phyloP scores from a whole-genome alignment of 2,888 invertebrate genomes.

The Aphidoletes aphidimyza region DNA sequence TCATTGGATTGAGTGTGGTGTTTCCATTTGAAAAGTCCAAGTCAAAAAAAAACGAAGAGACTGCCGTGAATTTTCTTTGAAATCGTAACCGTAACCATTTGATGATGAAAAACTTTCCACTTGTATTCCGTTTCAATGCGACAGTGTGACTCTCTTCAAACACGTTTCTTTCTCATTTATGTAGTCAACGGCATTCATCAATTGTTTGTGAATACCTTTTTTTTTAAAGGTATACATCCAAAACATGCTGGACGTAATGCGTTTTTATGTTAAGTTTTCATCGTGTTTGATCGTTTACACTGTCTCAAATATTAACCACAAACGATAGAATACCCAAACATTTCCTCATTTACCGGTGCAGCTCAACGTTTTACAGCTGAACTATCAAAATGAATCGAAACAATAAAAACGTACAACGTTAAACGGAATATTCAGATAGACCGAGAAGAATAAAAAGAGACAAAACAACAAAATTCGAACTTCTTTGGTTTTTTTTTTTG shows the following conservation, averaged over 20 bases:
- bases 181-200: constrained; percentile 37
- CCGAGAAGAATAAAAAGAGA: background rate
- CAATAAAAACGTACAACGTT: too few species aligned
- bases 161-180: constrained; percentile 38
- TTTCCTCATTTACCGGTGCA: constrained; percentile 32
- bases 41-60: background rate
- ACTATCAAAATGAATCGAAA: background rate
- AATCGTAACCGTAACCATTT: background rate
- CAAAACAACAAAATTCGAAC: background rate
- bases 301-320: constrained; percentile 1
- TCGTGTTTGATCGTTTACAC: too few species aligned
- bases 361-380: background rate
- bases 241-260: background rate
- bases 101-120: constrained; percentile 13
- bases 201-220: constrained; percentile 4
- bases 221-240: background rate
- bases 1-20: background rate
- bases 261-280: background rate
- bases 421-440: too few species aligned
- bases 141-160: background rate
- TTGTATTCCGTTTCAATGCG: background rate
- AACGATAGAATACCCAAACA: background rate
- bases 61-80: background rate
- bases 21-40: background rate
- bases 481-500: background rate